Base-by-base conservation (phyloP, 2,797 vertebrate genomes). In the Acestrorhynchus altus region DNA sequence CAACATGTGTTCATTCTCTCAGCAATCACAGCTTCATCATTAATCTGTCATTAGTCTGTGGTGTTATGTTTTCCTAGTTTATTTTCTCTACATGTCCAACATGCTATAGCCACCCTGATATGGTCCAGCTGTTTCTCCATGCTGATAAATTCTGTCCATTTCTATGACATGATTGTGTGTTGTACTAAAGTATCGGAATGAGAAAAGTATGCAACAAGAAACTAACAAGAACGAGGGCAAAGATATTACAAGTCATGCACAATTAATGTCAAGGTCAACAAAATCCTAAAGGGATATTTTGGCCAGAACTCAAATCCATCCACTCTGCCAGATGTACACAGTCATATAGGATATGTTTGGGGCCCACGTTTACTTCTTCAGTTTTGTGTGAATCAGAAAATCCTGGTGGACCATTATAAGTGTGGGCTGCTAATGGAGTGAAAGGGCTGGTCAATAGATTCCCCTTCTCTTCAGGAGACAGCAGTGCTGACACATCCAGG, bases 11-110 rank as follows among this genome's bases (percentile, higher is more conserved):
- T 56, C 66, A 60, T 20, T 12, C 40, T 64, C 54, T 20, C 68
- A 76, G 20, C 51, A 40, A 72, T 67, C 69, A 72, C 39, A 40
- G 42, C 18, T 26, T 72, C 68, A 52, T 66, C 67, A 72, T 76
- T 66, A 59, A 26, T 72, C 68, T 67, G 67, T 52, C 56, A 76
- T 65, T 65, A 59, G 22, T 35, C 54, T 39, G 66, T 72, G 28
- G 40, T 12, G 39, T 10, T 13, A 71, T 22, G 22, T 40, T 69
- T 24, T 12, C 20, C 1, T 1, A 20, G 40, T 28, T 65, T 59
- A 39, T 40, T 51, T 69, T 26, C 59, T 40, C 47, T 47, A 16
- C 20, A 4, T 54, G n/a, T 22, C 59, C 11, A 18, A 11, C 47
- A 26, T 65, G 35, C 64, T 80, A 24, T 49, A 20, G 31, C 16